These are phyloP conservation scores for Craseonycteris thonglongyai DNA, from an alignment of 2,113 vertebrate genomes.

Conservation along the genomic window DNA sequence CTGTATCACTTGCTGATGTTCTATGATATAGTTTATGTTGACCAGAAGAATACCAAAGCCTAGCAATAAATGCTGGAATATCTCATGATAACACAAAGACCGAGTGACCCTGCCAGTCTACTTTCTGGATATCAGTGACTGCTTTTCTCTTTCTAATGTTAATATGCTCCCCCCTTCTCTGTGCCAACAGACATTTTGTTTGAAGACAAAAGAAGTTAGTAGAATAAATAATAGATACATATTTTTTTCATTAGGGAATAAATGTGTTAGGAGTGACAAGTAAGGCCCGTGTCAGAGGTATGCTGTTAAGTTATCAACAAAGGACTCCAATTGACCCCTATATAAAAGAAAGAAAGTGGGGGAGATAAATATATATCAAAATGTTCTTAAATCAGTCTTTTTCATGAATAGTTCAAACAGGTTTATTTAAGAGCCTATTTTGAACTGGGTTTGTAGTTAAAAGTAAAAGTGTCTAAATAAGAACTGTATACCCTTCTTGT, in stretches of 20 bases:
- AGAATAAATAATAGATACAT: not conserved
- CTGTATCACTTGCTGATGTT: not conserved
- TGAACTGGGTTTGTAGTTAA: constrained; percentile 38
- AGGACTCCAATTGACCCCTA: not conserved
- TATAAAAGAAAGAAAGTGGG: not conserved
- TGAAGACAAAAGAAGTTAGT: not conserved
- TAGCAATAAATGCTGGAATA: not conserved
- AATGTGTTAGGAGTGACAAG: not conserved
- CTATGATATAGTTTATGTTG: not conserved
- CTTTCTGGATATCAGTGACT: not conserved
- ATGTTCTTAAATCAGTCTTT: constrained; percentile 5
- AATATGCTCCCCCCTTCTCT: not conserved
- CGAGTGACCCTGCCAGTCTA: not conserved
- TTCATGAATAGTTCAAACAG: constrained; percentile 33
- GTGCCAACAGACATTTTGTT: not conserved
- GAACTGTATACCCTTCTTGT: constrained; percentile 53
- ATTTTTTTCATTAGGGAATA: not conserved
- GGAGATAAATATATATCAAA: constrained; percentile 8
- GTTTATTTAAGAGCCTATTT: constrained; percentile 43
- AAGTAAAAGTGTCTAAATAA: constrained; percentile 50
- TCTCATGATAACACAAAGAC: not conserved
- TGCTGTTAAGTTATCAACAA: constrained; percentile 1
- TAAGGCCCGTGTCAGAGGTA: not conserved
- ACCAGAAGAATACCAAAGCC: not conserved
- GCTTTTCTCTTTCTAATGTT: not conserved